phyloP scores from a whole-genome alignment of 2,113 vertebrate genomes.

The Corythornis vintsioides region DNA sequence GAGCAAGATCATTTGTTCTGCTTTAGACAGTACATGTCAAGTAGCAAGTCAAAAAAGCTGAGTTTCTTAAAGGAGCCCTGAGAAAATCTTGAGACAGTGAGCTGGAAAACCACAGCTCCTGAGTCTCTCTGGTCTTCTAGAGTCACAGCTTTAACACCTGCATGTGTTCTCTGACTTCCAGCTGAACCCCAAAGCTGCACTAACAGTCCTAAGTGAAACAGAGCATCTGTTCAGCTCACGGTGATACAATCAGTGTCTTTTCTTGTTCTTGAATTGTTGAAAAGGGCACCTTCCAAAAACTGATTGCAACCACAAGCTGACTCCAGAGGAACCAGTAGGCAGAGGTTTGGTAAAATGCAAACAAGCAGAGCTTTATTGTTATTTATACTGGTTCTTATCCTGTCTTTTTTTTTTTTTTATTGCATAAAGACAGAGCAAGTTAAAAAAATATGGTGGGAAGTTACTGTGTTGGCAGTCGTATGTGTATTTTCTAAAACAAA shows the following conservation, averaged over 20 bases:
- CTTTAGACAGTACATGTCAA: not conserved
- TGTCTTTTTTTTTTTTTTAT: not conserved
- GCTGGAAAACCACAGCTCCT: not conserved
- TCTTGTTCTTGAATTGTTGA: not conserved
- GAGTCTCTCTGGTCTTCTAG: not conserved
- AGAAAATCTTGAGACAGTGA: not conserved
- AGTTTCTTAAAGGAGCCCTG: not conserved
- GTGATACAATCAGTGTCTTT: not conserved
- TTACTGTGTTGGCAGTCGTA: conserved; percentile 2
- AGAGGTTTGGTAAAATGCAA: not conserved
- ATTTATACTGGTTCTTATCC: not conserved
- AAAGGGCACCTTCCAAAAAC: not conserved
- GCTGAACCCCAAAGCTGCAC: not conserved
- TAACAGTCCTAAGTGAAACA: not conserved
- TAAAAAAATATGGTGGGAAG: conserved; percentile 16
- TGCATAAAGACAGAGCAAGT: not conserved
- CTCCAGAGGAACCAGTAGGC: not conserved
- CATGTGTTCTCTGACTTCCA: not conserved
- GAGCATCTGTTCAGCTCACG: not conserved
- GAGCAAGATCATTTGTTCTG: not conserved
- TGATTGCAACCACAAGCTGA: not conserved
- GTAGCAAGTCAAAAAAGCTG: not conserved
- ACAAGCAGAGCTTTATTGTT: not conserved
- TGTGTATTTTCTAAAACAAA: conserved; percentile 40
- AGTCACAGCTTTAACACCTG: not conserved